Evolutionary conservation across 2,888 invertebrate genomes (phyloP).

Genomic region (Deroplatys truncata): DNA sequence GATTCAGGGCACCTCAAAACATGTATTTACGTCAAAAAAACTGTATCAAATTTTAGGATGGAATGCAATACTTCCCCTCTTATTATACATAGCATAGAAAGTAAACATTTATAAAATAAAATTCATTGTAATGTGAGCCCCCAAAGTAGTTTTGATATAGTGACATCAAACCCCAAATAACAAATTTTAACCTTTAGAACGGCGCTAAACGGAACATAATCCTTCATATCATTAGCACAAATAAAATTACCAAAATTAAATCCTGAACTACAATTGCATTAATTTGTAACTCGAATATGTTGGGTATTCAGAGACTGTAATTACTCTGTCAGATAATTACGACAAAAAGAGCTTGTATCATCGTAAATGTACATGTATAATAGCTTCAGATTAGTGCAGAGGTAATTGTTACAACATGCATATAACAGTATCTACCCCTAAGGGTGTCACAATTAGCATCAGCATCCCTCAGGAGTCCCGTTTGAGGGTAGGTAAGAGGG

Average conservation of each 20-base stretch:
- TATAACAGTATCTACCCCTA: background rate
- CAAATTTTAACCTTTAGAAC: background rate
- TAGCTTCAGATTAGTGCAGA: background rate
- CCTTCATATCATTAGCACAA: background rate
- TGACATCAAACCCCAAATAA: too few relatives aligned
- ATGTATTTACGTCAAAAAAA: too few relatives aligned
- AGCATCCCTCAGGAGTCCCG: background rate
- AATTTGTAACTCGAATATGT: background rate
- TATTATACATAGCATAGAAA: too few relatives aligned
- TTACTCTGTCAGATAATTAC: background rate
- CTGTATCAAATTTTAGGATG: too few relatives aligned
- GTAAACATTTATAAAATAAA: too few relatives aligned
- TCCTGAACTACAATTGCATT: background rate
- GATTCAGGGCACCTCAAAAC: too few relatives aligned
- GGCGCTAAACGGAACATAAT: background rate
- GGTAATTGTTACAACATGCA: background rate
- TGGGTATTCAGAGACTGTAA: background rate
- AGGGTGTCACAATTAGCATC: background rate
- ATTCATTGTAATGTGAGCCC: too few relatives aligned
- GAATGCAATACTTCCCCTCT: too few relatives aligned
- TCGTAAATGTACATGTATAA: background rate
- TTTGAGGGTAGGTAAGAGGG: background rate
- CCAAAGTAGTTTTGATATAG: too few relatives aligned
- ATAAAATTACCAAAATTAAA: background rate
- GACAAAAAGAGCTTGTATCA: background rate